These are phyloP conservation scores for Gadus macrocephalus DNA, from an alignment of 2,113 vertebrate species.

Conservation along the genomic window DNA sequence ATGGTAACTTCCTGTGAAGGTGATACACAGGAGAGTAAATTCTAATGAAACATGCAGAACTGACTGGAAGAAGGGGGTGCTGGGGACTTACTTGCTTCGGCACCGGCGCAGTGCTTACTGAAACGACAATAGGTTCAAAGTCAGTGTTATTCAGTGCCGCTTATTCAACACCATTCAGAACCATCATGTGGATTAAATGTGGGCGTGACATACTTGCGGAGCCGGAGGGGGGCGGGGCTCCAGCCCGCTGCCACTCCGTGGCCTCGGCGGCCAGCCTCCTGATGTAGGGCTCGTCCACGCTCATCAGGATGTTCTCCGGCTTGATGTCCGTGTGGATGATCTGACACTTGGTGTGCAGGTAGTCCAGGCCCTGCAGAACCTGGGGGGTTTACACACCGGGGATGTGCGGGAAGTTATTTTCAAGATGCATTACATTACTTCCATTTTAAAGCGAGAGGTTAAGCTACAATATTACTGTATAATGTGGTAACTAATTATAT, in stretches of 20 bases:
- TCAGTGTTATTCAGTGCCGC: background rate
- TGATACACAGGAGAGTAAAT: background rate
- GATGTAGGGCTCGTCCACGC: slow-evolving; percentile 89
- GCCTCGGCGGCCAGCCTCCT: slow-evolving; percentile 91
- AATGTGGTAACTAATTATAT: too few relatives aligned
- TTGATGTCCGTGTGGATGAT: slow-evolving; percentile 99
- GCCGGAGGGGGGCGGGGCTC: slow-evolving; percentile 92
- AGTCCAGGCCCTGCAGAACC: slow-evolving; percentile 96
- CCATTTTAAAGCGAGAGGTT: too few relatives aligned
- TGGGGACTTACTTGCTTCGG: slow-evolving; percentile 85
- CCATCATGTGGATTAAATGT: background rate
- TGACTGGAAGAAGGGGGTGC: background rate
- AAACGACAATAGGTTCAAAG: slow-evolving; percentile 47
- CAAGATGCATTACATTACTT: too few relatives aligned
- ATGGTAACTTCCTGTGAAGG: background rate
- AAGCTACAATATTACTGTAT: too few relatives aligned
- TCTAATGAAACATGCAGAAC: background rate
- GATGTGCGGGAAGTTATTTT: too few relatives aligned
- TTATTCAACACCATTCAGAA: background rate
- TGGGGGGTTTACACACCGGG: slow-evolving; percentile 35
- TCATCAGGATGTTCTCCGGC: slow-evolving; percentile 94
- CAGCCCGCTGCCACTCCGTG: slow-evolving; percentile 95
- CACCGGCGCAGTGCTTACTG: slow-evolving; percentile 96
- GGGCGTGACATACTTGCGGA: slow-evolving; percentile 81
- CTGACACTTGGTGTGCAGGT: slow-evolving; percentile 92